Base-by-base conservation (phyloP, 2,888 invertebrate species). In the Blastobasis adustella region DNA sequence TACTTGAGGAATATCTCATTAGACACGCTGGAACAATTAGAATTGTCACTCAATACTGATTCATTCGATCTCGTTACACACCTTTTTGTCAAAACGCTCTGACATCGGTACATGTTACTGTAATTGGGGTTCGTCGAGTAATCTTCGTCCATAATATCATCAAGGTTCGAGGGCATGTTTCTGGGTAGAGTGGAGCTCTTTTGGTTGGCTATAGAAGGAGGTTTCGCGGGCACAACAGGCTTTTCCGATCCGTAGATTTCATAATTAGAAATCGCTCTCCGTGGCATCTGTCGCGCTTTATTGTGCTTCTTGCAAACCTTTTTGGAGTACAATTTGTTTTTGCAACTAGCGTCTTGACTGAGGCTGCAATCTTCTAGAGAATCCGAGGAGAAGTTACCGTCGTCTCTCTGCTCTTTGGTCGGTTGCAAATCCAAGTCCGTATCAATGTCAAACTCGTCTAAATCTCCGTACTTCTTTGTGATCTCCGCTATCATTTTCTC, bases 301-400 rank as follows among this genome's bases (percentile, higher is more conserved):
- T 82, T 90, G 56, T 90, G 89, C 54, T 90, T 90, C 57, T 87
- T 89, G 54, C 89, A 90, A 5, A 89, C 71, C 60, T 85, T 87
- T 62, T 90, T 91, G 6, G 79, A 90, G 69, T 72, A 91, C 55
- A 73, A 68, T 66, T 89, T 89, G 53, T 88, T 89, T 62, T 88
- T 78, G 59, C 87, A 87, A 57, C 85, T 87, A 9, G 79, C 82
- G 47, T 90, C 90, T 63, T 90, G 85, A 58, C 90, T 90, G 0
- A 91, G 74, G 67, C 92, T 91, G 64, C 91, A 92, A 57, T 93
- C 94, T 78, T 95, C 95, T 49, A 95, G 76, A 0, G 94, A 94
- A 79, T 95, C 95, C 0, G 94, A 94, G 49, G 94, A 94, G 63
- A 94, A 94, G 65, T 93, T 93, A 0, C 92, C 93, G 46, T 93